Evolutionary conservation across 2,888 invertebrate genomes (phyloP).

Genomic region (Perizoma flavofasciatum): DNA sequence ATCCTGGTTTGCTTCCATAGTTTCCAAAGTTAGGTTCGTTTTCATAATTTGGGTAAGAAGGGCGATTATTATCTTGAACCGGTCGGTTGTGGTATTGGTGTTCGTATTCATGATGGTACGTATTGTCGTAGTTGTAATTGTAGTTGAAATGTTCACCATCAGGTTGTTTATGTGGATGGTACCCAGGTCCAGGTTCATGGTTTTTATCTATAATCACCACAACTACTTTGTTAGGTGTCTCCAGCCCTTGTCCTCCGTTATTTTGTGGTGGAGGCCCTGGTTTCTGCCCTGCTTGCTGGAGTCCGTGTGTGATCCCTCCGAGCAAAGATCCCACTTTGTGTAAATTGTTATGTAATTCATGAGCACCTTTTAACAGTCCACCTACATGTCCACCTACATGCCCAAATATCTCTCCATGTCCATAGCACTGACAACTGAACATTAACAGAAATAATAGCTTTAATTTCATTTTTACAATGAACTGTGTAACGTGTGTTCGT

Average conservation of each 20-base stretch:
- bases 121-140: slow-evolving; percentile 39
- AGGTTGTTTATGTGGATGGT: slow-evolving; percentile 24
- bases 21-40: slow-evolving; percentile 4
- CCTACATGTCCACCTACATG: slow-evolving; percentile 40
- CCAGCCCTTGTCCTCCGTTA: slow-evolving; percentile 28
- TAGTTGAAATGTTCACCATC: slow-evolving; percentile 24
- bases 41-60: slow-evolving; percentile 7
- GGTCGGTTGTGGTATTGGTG: slow-evolving; percentile 35
- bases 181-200: slow-evolving; percentile 23
- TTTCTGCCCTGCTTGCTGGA: slow-evolving; percentile 33
- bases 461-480: slow-evolving; percentile 26
- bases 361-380: slow-evolving; percentile 49
- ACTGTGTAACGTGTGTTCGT: slow-evolving; percentile 26
- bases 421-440: slow-evolving; percentile 44
- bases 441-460: slow-evolving; percentile 42
- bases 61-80: slow-evolving; percentile 18
- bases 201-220: slow-evolving; percentile 51
- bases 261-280: slow-evolving; percentile 22
- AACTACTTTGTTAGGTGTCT: slow-evolving; percentile 46
- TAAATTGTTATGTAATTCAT: slow-evolving; percentile 47
- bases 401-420: slow-evolving; percentile 35
- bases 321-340: slow-evolving; percentile 53
- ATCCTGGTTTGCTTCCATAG: slow-evolving; percentile 22
- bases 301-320: slow-evolving; percentile 51
- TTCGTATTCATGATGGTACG: slow-evolving; percentile 37